Conservation (phyloP, 1,140 invertebrate species). For the Neomicropteryx cornuta region DNA sequence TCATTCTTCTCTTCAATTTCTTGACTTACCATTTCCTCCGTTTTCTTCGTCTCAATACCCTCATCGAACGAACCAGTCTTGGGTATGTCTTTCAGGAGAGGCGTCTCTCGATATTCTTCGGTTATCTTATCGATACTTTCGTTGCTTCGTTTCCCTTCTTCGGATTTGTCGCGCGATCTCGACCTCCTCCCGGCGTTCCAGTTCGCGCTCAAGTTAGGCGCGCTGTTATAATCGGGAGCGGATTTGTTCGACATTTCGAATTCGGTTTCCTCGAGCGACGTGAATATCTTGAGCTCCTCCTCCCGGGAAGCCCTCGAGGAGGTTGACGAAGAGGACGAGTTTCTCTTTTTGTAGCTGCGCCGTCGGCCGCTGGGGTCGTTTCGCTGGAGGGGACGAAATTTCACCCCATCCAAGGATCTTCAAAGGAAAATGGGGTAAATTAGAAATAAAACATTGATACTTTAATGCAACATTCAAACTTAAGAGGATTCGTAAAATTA, state of each 20-base stretch:
- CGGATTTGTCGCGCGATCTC: conserved; percentile 31
- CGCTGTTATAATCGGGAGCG: conserved; percentile 25
- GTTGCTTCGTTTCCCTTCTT: conserved; percentile 20
- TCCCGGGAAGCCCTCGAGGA: conserved; percentile 42
- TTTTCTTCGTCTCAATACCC: conserved; percentile 17
- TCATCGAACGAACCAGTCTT: conserved; percentile 31
- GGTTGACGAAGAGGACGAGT: conserved; percentile 42
- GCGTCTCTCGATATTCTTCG: conserved; percentile 19
- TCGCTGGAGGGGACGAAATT: conserved; percentile 40
- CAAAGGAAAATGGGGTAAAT: conserved; percentile 33
- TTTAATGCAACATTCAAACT: too few species aligned
- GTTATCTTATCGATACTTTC: conserved; percentile 17
- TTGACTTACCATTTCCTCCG: conserved; percentile 19
- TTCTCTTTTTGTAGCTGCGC: conserved; percentile 43
- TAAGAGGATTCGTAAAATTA: too few species aligned
- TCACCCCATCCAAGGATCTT: conserved; percentile 47
- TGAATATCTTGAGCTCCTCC: conserved; percentile 47
- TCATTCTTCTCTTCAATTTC: conserved; percentile 28
- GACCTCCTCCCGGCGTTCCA: conserved; percentile 34
- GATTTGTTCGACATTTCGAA: conserved; percentile 28
- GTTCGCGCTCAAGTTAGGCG: conserved; percentile 34
- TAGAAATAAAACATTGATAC: too few species aligned
- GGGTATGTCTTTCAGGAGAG: conserved; percentile 21
- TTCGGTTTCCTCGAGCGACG: conserved; percentile 46
- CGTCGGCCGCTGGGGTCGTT: conserved; percentile 43